A percentile compares a stretch with the other conserved stretches of the same genome.
Evolutionary conservation across 2,797 vertebrate species (phyloP).

Genomic region (Pseudotriccus pelzelni): DNA sequence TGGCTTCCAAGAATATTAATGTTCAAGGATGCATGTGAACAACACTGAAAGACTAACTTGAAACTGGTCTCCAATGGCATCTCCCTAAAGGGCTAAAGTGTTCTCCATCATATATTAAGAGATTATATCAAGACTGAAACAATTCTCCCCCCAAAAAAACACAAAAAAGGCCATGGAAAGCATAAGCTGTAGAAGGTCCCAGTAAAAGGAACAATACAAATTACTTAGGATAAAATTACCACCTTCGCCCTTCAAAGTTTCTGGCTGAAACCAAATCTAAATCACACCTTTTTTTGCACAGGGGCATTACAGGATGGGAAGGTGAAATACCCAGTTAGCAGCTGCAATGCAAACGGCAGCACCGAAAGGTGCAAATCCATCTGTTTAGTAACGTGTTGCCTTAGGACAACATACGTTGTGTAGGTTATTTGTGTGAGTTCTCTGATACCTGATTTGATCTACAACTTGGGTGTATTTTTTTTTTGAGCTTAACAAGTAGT

Average conservation of each 20-base stretch:
- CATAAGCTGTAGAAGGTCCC: not conserved
- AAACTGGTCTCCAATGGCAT: not conserved
- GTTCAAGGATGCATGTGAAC: not conserved
- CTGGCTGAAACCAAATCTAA: slow-evolving; percentile 32
- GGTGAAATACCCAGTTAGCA: not conserved
- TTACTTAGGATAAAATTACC: slow-evolving; percentile 27
- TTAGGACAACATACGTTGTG: slow-evolving; percentile 12
- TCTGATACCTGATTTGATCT: not conserved
- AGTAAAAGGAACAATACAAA: slow-evolving; percentile 9
- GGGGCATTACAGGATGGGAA: not conserved
- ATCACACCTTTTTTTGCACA: not conserved
- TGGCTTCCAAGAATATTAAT: not conserved
- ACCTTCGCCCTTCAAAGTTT: slow-evolving; percentile 4
- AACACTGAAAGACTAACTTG: not conserved
- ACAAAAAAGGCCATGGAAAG: not conserved
- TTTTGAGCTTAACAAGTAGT: not conserved
- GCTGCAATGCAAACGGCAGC: not conserved
- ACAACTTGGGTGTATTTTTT: not conserved
- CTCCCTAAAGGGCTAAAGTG: not conserved
- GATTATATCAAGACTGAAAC: not conserved
- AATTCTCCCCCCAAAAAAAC: not conserved
- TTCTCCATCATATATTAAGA: not conserved
- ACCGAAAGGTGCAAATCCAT: not conserved
- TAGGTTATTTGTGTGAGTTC: not conserved
- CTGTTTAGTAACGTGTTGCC: slow-evolving; percentile 1